These are phyloP conservation scores for Chiloscyllium punctatum DNA, from an alignment of 2,797 vertebrate genomes.

Conservation along the genomic window DNA sequence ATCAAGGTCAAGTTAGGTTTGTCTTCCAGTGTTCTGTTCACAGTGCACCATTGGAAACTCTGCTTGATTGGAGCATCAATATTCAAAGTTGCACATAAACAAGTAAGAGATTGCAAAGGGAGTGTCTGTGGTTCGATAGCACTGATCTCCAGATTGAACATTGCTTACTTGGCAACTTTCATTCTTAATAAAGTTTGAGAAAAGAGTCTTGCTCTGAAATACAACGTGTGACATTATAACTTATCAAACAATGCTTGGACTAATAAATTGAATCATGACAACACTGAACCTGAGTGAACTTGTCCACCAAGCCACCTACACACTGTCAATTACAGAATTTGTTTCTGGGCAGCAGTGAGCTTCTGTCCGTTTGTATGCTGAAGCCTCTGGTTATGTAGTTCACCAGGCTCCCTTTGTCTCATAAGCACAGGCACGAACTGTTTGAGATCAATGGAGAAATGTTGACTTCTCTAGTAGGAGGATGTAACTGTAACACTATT, in stretches of 20 bases:
- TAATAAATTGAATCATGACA: background rate
- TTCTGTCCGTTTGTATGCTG: background rate
- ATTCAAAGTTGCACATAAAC: no score
- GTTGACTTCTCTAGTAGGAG: background rate
- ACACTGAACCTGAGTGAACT: background rate
- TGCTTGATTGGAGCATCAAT: background rate
- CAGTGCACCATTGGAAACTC: background rate
- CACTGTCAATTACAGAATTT: background rate
- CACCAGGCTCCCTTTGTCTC: background rate
- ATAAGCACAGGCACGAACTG: no score
- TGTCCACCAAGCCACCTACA: background rate
- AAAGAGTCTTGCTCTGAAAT: background rate
- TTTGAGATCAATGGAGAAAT: background rate
- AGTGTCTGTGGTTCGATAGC: background rate
- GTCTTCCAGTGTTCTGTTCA: background rate
- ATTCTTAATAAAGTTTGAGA: background rate
- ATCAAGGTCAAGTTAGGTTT: background rate
- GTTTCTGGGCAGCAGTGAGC: background rate
- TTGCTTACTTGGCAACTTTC: background rate
- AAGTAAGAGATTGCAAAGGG: background rate
- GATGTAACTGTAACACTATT: no score
- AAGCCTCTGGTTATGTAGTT: background rate
- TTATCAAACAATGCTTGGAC: background rate
- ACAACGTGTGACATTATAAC: background rate
- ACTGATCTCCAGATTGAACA: background rate